phyloP scores from a whole-genome alignment of 2,888 invertebrate species.

The Dysmachus trigonus region DNA sequence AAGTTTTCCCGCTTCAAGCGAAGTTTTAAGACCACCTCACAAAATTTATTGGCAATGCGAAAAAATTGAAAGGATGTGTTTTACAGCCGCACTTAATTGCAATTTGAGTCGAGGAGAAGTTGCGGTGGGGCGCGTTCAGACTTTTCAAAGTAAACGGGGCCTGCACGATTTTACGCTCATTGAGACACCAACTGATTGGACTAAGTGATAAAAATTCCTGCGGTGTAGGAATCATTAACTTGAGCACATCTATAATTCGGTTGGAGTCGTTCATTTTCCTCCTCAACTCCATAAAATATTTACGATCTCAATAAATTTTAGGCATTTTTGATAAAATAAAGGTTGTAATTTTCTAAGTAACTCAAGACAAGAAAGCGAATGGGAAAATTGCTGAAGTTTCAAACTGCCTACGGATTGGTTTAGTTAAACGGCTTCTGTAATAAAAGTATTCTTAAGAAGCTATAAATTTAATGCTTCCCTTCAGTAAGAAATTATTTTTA shows the following conservation, averaged over 20 bases:
- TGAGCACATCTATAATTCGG: conserved; percentile 2
- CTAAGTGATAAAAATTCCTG: conserved; percentile 10
- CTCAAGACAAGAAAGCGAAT: background rate
- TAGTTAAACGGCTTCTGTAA: background rate
- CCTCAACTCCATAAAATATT: background rate
- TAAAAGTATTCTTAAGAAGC: background rate
- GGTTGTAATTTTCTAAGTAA: background rate
- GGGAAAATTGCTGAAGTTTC: background rate
- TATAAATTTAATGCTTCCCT: background rate
- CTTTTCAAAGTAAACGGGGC: background rate
- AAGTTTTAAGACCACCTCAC: background rate
- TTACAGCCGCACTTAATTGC: conserved; percentile 33
- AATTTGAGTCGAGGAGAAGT: background rate
- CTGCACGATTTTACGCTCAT: background rate
- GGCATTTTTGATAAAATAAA: background rate
- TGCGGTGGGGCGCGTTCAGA: background rate
- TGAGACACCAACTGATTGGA: background rate
- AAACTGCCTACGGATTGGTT: background rate
- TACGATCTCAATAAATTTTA: background rate
- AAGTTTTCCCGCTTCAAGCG: background rate
- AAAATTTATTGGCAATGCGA: background rate
- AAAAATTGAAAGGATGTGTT: conserved; percentile 17
- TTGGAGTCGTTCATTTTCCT: background rate
- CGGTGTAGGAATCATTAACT: background rate
- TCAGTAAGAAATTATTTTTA: background rate